phyloP scores from a whole-genome alignment of 1,140 invertebrate species.

The Aphelinus atriplicis region DNA sequence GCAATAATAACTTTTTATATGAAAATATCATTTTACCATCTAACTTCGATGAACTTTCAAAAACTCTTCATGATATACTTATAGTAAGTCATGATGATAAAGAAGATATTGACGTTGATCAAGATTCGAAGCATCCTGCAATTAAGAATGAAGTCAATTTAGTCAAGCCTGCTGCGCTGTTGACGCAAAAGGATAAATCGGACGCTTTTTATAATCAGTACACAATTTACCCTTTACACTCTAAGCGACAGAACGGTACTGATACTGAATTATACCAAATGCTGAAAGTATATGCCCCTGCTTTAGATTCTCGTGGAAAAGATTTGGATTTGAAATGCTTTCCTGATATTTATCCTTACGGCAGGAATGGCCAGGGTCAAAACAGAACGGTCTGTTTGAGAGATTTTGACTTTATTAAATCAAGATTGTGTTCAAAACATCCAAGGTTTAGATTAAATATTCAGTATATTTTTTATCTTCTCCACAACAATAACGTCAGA shows the following conservation, averaged over 20 bases:
- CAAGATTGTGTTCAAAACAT: constrained; percentile 46
- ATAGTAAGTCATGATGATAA: background rate
- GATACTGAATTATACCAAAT: constrained; percentile 51
- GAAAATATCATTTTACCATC: constrained; percentile 42
- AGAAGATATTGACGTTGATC: too few species aligned
- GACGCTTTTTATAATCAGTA: background rate
- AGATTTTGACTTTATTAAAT: constrained; percentile 49
- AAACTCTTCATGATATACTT: constrained; percentile 4
- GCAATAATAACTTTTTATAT: constrained; percentile 35
- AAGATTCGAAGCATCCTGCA: background rate
- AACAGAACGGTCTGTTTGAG: constrained; percentile 39
- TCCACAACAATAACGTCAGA: constrained; percentile 48
- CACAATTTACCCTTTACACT: constrained; percentile 13
- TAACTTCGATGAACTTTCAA: constrained; percentile 23
- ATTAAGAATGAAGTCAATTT: background rate
- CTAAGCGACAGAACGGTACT: constrained; percentile 11
- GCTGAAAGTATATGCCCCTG: constrained; percentile 46
- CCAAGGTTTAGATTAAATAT: constrained; percentile 48
- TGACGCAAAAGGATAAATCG: background rate
- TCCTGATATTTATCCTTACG: constrained; percentile 50
- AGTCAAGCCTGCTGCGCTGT: background rate
- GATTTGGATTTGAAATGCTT: constrained; percentile 50
- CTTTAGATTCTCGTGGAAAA: constrained; percentile 40
- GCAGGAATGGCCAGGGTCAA: constrained; percentile 46
- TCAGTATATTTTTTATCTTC: constrained; percentile 52